Percentiles rank a stretch among this genome's conserved stretches.
Conservation (phyloP, 2,797 vertebrate species). For the Novumbra hubbsi region DNA sequence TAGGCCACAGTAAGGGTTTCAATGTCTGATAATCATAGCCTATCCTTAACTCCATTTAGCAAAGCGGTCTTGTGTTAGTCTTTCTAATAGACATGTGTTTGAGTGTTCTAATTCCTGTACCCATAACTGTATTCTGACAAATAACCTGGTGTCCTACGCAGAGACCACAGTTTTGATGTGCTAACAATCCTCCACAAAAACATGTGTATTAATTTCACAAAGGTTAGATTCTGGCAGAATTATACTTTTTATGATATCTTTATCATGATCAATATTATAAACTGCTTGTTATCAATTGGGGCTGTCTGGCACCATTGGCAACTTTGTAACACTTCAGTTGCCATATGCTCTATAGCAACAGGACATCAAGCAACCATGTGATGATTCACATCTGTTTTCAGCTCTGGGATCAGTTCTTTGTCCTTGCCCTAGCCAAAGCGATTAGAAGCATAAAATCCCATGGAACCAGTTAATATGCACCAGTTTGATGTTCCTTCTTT, state of each 20-base stretch:
- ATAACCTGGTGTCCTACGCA: background rate
- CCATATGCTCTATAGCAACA: background rate
- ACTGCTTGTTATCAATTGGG: background rate
- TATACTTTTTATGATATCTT: background rate
- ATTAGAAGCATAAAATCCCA: background rate
- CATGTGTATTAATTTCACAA: background rate
- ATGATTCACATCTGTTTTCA: background rate
- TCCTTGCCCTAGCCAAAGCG: background rate
- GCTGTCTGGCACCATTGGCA: background rate
- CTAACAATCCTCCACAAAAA: background rate
- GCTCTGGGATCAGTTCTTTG: background rate
- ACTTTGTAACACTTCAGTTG: background rate
- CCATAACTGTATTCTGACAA: background rate
- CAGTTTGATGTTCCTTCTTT: background rate
- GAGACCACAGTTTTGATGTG: constrained; percentile 2
- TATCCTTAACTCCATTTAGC: background rate
- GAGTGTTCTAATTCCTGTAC: background rate
- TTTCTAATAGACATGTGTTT: background rate
- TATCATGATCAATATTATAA: background rate
- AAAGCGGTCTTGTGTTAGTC: background rate
- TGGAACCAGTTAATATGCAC: background rate
- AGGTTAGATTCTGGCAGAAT: background rate
- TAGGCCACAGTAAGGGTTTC: background rate
- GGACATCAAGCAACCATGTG: background rate
- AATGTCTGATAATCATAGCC: background rate